These are phyloP conservation scores for Isichthys henryi DNA, from an alignment of 2,113 vertebrate species.

Conservation along the genomic window DNA sequence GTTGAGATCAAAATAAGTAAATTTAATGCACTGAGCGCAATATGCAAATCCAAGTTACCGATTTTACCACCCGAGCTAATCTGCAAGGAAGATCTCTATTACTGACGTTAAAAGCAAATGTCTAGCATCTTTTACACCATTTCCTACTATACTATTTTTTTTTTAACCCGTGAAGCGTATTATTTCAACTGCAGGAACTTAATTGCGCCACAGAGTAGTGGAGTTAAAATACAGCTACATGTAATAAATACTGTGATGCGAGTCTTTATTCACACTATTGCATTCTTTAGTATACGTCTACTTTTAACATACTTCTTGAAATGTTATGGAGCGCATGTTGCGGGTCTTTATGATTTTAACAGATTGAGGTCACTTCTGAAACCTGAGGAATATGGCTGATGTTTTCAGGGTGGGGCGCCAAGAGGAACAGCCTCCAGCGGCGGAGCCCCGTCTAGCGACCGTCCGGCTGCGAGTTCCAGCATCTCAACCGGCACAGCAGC, in stretches of 20 bases:
- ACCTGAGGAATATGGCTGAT: conserved; percentile 18
- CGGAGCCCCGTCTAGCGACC: conserved; percentile 5
- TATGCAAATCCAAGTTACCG: conserved; percentile 1
- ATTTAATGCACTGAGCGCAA: background rate
- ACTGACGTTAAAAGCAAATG: conserved; percentile 23
- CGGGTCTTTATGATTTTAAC: background rate
- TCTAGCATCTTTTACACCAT: background rate
- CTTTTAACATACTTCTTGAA: background rate
- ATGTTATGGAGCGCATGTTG: background rate
- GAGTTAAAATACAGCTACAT: background rate
- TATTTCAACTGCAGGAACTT: background rate
- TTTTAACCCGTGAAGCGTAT: background rate
- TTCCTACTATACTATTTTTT: background rate
- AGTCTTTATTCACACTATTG: background rate
- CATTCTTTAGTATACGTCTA: no score
- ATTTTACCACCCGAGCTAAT: conserved; percentile 6
- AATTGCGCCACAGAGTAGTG: background rate
- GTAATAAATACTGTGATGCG: background rate
- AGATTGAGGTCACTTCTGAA: conserved; percentile 9
- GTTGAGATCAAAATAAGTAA: background rate
- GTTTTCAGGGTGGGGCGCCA: conserved; percentile 38
- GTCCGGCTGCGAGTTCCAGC: conserved; percentile 14
- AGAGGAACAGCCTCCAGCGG: conserved; percentile 29
- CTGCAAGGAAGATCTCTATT: conserved; percentile 24
- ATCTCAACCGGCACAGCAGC: conserved; percentile 23